A percentile compares a stretch with the other conserved stretches of the same genome.
phyloP scores from a whole-genome alignment of 2,888 invertebrate genomes.

The Imbricaverruca yamaguchii region DNA sequence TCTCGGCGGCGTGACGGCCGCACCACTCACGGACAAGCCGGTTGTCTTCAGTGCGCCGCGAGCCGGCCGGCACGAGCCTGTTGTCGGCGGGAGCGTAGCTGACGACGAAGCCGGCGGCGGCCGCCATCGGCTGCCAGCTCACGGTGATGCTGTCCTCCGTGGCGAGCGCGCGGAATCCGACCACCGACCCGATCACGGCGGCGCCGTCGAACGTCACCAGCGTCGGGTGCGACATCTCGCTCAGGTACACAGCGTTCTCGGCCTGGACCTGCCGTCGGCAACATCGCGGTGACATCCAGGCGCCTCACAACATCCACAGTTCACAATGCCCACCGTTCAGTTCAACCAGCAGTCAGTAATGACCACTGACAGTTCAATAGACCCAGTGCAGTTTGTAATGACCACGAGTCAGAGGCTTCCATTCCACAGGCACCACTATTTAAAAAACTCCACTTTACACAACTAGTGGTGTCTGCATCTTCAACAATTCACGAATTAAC shows the following conservation, averaged over 20 bases:
- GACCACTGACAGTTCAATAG: too few species aligned
- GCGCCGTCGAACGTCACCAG: not conserved
- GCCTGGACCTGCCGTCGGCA: not conserved
- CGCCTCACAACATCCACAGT: too few species aligned
- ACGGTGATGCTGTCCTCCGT: not conserved
- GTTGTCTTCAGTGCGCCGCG: not conserved
- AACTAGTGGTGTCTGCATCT: too few species aligned
- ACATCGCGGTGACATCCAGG: too few species aligned
- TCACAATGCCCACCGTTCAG: too few species aligned
- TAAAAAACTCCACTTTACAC: too few species aligned
- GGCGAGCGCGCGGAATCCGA: not conserved
- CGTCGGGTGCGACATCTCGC: not conserved
- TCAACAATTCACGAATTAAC: too few species aligned
- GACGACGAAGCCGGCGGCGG: not conserved
- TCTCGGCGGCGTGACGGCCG: too few species aligned
- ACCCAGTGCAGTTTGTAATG: too few species aligned
- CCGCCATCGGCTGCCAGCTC: not conserved
- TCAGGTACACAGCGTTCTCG: not conserved
- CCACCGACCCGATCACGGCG: not conserved
- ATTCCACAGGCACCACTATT: too few species aligned
- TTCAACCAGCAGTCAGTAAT: too few species aligned
- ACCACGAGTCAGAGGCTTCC: too few species aligned
- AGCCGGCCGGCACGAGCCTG: not conserved
- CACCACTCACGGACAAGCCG: not conserved
- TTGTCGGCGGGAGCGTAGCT: not conserved